Percentiles rank a stretch among this genome's conserved stretches.
Conservation (phyloP, 2,113 vertebrate genomes). For the Aptenodytes forsteri region DNA sequence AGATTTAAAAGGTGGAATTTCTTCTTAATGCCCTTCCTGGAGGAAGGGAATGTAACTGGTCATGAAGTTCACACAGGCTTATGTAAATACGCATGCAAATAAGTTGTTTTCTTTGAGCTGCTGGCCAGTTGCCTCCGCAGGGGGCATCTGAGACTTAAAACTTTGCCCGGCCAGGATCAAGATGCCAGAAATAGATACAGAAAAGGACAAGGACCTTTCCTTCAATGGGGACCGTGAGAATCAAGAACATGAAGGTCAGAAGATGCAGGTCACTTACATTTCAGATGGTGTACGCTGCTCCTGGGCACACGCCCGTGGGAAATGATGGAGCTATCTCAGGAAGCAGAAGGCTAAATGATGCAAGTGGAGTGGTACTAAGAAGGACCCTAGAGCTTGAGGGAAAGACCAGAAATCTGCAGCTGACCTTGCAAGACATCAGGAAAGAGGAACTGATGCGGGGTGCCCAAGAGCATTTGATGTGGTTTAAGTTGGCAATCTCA, state of each 20-base stretch:
- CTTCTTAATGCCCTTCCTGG: slow-evolving; percentile 31
- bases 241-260: background rate
- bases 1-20: slow-evolving; percentile 50
- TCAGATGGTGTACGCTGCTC: rapidly evolving
- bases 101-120: slow-evolving; percentile 49
- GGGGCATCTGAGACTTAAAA: slow-evolving; percentile 18
- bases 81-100: slow-evolving; percentile 52
- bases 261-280: background rate
- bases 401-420: background rate
- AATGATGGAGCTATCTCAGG: background rate
- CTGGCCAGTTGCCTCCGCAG: slow-evolving; percentile 36
- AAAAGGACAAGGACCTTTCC: background rate
- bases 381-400: background rate
- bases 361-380: background rate
- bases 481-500: background rate
- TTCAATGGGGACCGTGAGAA: background rate
- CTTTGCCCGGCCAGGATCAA: background rate
- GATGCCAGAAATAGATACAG: slow-evolving; percentile 16
- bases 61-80: slow-evolving; percentile 65
- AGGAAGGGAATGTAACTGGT: slow-evolving; percentile 47
- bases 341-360: background rate
- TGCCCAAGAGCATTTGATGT: background rate
- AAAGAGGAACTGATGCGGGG: background rate
- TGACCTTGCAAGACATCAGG: background rate
- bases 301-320: rapidly evolving